phyloP scores from a whole-genome alignment of 1,140 invertebrate species.

The Drosophila nikananu region DNA sequence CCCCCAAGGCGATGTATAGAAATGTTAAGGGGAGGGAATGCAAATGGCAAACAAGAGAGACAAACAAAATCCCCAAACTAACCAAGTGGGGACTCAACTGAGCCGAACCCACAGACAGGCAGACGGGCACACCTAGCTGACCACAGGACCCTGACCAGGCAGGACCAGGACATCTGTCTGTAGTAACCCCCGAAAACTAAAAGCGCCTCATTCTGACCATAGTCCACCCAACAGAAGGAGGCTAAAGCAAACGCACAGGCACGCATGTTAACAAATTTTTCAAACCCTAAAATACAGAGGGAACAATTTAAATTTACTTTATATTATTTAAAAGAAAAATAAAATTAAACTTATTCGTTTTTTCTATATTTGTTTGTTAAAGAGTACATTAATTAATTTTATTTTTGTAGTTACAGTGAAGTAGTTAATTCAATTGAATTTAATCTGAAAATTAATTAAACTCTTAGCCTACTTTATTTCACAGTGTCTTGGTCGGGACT shows the following conservation, averaged over 20 bases:
- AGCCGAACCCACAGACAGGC: slow-evolving; percentile 24
- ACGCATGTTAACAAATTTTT: slow-evolving; percentile 48
- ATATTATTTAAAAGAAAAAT: background rate
- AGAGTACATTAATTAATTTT: no score
- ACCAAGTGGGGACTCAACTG: slow-evolving; percentile 27
- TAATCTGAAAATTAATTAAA: background rate
- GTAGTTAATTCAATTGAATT: no score
- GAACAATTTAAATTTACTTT: background rate
- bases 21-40: slow-evolving; percentile 8
- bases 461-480: background rate
- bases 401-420: no score
- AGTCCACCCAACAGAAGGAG: background rate
- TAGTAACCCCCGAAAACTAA: slow-evolving; percentile 26
- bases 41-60: slow-evolving; percentile 69
- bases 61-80: slow-evolving; percentile 65
- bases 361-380: no score
- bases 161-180: slow-evolving; percentile 39
- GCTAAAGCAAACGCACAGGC: slow-evolving; percentile 40
- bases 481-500: slow-evolving; percentile 5
- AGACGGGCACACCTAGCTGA: slow-evolving; percentile 46
- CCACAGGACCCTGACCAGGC: slow-evolving; percentile 59
- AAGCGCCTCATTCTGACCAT: slow-evolving; percentile 3
- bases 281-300: slow-evolving; percentile 5
- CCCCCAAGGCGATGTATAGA: slow-evolving; percentile 40
- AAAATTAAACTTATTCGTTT: background rate